A percentile compares a stretch with the other conserved stretches of the same genome.
These are phyloP conservation scores for Passer domesticus DNA, from an alignment of 2,113 vertebrate genomes.

Conservation along the genomic window DNA sequence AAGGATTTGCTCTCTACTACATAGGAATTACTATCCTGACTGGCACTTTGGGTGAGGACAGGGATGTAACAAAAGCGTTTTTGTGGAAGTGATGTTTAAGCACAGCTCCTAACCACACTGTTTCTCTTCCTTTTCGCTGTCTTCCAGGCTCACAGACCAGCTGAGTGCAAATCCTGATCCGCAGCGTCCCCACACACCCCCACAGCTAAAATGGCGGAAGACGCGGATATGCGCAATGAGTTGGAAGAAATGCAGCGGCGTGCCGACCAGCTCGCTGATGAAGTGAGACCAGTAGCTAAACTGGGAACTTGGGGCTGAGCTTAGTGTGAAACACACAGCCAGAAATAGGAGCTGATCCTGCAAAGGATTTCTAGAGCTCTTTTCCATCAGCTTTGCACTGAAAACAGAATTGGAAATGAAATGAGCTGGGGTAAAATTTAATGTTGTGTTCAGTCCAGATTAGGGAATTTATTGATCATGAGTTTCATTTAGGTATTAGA, in stretches of 20 bases:
- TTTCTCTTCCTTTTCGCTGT: constrained; percentile 48
- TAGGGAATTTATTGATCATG: constrained; percentile 9
- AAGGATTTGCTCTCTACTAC: not conserved
- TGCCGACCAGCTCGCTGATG: constrained; percentile 95
- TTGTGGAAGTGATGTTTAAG: not conserved
- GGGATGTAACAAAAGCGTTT: not conserved
- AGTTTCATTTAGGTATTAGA: constrained; percentile 48
- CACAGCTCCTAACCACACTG: not conserved
- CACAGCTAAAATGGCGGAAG: constrained; percentile 91
- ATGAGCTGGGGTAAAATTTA: not conserved
- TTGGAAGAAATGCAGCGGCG: constrained; percentile 98
- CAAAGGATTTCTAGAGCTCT: not conserved
- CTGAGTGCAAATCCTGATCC: constrained; percentile 69
- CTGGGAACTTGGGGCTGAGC: not conserved
- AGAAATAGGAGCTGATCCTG: not conserved
- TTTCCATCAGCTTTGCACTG: not conserved
- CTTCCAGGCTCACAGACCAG: constrained; percentile 61
- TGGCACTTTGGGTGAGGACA: not conserved
- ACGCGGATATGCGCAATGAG: constrained; percentile 98
- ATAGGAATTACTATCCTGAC: not conserved
- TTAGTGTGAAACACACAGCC: not conserved
- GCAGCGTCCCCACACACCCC: constrained; percentile 66
- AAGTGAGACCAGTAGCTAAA: constrained; percentile 76
- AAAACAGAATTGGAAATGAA: not conserved
- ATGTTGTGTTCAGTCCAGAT: not conserved